These are phyloP conservation scores for Stomatorhinus walkeri DNA, from an alignment of 2,797 vertebrate genomes.

Conservation along the genomic window DNA sequence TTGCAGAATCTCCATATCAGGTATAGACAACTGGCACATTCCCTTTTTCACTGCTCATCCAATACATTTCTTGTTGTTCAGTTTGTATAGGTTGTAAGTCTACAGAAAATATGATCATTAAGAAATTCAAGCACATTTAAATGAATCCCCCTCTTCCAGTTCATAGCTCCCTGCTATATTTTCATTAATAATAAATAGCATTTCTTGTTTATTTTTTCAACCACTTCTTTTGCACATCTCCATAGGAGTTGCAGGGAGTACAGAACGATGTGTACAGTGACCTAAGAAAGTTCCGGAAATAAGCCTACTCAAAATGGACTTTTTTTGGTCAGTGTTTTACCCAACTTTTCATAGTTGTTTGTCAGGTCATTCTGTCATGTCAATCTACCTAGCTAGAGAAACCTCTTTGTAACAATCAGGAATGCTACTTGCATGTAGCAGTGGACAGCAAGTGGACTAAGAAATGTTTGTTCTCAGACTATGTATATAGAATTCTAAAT, in stretches of 20 bases:
- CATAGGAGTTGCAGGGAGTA: slow-evolving; percentile 64
- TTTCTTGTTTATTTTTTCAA: neutral
- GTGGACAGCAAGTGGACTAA: neutral
- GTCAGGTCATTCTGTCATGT: neutral
- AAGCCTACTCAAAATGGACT: slow-evolving; percentile 25
- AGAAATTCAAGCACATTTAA: neutral
- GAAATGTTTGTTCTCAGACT: slow-evolving; percentile 1
- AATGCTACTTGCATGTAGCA: neutral
- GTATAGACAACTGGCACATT: slow-evolving; percentile 34
- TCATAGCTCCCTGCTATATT: neutral
- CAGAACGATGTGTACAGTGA: slow-evolving; percentile 68
- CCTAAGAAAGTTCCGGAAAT: slow-evolving; percentile 59
- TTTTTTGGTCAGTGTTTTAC: neutral
- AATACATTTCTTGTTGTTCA: neutral
- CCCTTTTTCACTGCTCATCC: neutral
- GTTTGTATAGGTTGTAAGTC: neutral
- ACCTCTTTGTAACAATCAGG: neutral
- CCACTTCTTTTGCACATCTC: neutral
- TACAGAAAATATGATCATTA: neutral
- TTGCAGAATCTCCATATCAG: slow-evolving; percentile 65
- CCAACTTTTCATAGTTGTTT: neutral
- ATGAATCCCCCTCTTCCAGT: neutral
- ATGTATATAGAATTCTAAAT: neutral
- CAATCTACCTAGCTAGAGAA: neutral
- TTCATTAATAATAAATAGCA: neutral